phyloP scores from a whole-genome alignment of 2,797 vertebrate genomes.

The Acomys russatus region DNA sequence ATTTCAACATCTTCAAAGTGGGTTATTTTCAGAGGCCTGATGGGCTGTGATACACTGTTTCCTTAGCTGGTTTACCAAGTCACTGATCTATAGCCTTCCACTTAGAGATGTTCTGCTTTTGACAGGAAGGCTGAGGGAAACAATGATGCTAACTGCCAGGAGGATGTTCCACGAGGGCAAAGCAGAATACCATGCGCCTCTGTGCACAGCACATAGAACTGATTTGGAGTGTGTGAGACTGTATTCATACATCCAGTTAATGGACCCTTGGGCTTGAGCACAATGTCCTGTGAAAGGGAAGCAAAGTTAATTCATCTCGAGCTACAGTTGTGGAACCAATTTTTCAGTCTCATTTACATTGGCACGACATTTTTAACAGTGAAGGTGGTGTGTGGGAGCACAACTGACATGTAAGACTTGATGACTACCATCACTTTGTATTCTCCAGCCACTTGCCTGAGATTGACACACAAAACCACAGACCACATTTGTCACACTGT shows the following conservation, averaged over 20 bases:
- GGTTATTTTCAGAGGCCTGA: constrained; percentile 51
- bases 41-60: constrained; percentile 63
- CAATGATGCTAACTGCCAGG: constrained; percentile 66
- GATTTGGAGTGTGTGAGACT: constrained; percentile 4
- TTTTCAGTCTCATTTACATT: constrained; percentile 70
- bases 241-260: constrained; percentile 45
- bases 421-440: neutral
- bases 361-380: constrained; percentile 60
- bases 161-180: neutral
- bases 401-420: constrained; percentile 52
- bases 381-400: constrained; percentile 51
- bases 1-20: constrained; percentile 59
- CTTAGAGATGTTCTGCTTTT: constrained; percentile 56
- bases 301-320: constrained; percentile 59
- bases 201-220: neutral
- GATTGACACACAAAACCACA: neutral
- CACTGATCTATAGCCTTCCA: constrained; percentile 69
- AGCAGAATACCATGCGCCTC: neutral
- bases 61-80: constrained; percentile 63
- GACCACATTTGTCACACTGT: fast-evolving
- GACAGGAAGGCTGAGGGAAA: constrained; percentile 73
- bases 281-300: neutral
- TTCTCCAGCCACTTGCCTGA: neutral
- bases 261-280: constrained; percentile 33
- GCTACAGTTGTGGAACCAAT: neutral